Percentiles rank a stretch among this genome's conserved stretches.
phyloP scores from a whole-genome alignment of 2,797 vertebrate species.

The Dipus sagitta region DNA sequence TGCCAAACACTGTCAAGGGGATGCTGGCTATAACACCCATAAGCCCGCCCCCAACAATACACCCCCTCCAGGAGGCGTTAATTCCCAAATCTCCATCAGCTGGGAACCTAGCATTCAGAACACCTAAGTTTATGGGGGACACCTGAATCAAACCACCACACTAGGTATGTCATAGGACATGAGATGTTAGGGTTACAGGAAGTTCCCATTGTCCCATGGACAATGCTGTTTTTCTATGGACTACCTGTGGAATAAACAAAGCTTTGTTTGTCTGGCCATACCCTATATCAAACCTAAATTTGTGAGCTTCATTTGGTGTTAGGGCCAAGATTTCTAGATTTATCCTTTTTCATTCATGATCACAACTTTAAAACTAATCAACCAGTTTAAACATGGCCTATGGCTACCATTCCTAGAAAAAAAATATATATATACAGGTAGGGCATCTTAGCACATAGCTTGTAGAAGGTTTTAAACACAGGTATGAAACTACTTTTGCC shows the following conservation, averaged over 20 bases:
- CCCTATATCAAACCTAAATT: slow-evolving; percentile 7
- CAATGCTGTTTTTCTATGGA: neutral
- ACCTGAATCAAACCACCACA: no score
- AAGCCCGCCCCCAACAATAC: no score
- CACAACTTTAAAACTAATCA: neutral
- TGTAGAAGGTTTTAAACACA: slow-evolving; percentile 36
- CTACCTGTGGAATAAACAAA: neutral
- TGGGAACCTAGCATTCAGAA: no score
- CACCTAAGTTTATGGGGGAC: no score
- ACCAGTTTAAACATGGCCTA: neutral
- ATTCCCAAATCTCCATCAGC: no score
- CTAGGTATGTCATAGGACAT: neutral
- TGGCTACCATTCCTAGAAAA: neutral
- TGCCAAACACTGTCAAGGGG: no score
- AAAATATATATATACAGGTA: neutral
- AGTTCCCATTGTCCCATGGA: neutral
- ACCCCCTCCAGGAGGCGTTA: no score
- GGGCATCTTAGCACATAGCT: neutral
- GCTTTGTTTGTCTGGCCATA: neutral
- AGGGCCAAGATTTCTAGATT: slow-evolving; percentile 34
- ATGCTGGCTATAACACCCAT: no score
- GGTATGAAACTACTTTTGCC: neutral
- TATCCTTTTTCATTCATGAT: slow-evolving; percentile 25
- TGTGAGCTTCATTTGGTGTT: neutral
- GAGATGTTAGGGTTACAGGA: neutral